A percentile compares a stretch with the other conserved stretches of the same genome.
Evolutionary conservation across 1,140 invertebrate species (phyloP).

Genomic region (Sycophila sp.): DNA sequence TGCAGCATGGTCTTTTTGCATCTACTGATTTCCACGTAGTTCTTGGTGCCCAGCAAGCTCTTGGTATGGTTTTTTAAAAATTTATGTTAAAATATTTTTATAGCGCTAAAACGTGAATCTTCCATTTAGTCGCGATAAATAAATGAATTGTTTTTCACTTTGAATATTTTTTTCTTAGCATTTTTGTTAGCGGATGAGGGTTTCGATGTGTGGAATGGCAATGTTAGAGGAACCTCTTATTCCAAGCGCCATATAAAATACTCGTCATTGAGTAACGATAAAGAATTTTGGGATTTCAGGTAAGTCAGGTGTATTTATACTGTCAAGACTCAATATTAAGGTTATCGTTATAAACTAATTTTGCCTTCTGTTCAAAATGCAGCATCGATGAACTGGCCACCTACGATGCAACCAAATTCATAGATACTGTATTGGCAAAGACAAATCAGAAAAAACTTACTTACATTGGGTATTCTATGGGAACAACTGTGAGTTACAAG

Average conservation of each 20-base stretch:
- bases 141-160: too few species aligned
- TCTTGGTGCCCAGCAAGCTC: constrained; percentile 35
- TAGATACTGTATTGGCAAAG: constrained; percentile 67
- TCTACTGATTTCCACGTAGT: constrained; percentile 36
- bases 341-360: neutral
- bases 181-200: constrained; percentile 75
- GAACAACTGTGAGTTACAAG: constrained; percentile 69
- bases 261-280: constrained; percentile 62
- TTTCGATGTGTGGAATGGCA: constrained; percentile 76
- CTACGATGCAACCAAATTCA: constrained; percentile 70
- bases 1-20: constrained; percentile 42
- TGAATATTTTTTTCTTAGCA: constrained; percentile 59
- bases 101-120: too few species aligned
- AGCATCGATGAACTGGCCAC: constrained; percentile 71
- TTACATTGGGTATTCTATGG: constrained; percentile 77
- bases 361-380: neutral
- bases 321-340: too few species aligned
- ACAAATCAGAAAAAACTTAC: constrained; percentile 69
- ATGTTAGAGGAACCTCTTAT: constrained; percentile 75
- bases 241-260: constrained; percentile 70
- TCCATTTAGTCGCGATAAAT: too few species aligned
- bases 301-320: too few species aligned
- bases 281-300: constrained; percentile 71
- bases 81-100: too few species aligned
- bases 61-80: too few species aligned